phyloP scores from a whole-genome alignment of 2,113 vertebrate genomes.

The Leptobrachium ailaonicum region DNA sequence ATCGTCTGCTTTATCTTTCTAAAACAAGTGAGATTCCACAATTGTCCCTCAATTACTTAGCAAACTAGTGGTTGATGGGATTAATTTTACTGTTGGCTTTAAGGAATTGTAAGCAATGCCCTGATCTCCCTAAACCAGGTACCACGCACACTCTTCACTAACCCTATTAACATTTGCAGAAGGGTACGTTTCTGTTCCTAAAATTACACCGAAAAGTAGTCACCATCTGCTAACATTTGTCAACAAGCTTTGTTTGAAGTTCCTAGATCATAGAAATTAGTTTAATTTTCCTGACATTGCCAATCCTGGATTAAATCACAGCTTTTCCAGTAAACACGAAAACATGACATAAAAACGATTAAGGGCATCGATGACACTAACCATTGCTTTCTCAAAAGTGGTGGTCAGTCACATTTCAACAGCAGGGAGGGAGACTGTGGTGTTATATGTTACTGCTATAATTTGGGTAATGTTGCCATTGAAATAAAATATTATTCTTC shows the following conservation, averaged over 20 bases:
- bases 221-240: conserved; percentile 29
- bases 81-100: conserved; percentile 12
- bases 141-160: not conserved
- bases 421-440: not conserved
- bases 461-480: too few relatives aligned
- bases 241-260: conserved; percentile 38
- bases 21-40: too few relatives aligned
- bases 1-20: too few relatives aligned
- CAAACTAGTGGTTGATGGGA: conserved; percentile 5
- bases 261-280: conserved; percentile 34
- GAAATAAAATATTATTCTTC: too few relatives aligned
- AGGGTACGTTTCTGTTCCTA: not conserved
- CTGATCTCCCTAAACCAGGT: not conserved
- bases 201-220: not conserved
- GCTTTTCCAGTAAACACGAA: conserved; percentile 16
- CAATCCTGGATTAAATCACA: conserved; percentile 13
- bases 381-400: not conserved
- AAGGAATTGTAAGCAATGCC: conserved; percentile 1
- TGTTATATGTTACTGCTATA: too few relatives aligned
- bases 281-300: conserved; percentile 40
- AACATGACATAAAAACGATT: conserved; percentile 32
- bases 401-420: not conserved
- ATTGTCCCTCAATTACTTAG: not conserved
- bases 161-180: not conserved
- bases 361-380: not conserved